Base-by-base conservation (phyloP, 2,888 invertebrate genomes). In the Zhengitettix transpicula region DNA sequence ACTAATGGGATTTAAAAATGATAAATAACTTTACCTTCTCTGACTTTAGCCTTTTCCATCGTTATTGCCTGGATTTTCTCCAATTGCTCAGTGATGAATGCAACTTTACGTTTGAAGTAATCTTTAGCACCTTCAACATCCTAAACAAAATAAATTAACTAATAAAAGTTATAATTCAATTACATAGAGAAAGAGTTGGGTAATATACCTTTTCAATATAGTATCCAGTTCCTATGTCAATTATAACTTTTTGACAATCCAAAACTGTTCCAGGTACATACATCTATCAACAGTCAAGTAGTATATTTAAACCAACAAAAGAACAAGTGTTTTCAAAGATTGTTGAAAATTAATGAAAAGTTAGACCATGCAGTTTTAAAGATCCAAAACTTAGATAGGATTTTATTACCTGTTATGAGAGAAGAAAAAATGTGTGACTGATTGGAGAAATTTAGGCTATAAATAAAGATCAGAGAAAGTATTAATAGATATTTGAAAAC, bases 191-290 rank as follows among this genome's bases (percentile, higher is more conserved):
- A 10, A 42, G 44, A 11, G 16, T n/a, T 51, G 16, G 16, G 16
- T 51, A 44, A 67, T 68, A 70, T 72, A 90, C 91, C 81, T 94
- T 94, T 74, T 96, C 89, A 17, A 89, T 89, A 76, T 89, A 98
- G 73, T 98, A 98, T 64, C 97, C 95, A 58, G 98, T 97, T 57
- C 98, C 98, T 70, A 98, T 86, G 73, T 98, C 97, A 65, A 98
- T 88, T 42, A 97, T 79, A 58, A 96, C 93, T 72, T 87, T 87
- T 58, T 90, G 82, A 42, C 88, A 82, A 70, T 96, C 88, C 63
- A 83, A 80, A 61, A 98, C 78, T 67, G 83, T 83, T 2, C 97
- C 98, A 52, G 93, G 90, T 52, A 98, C 95, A 76, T 97, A 99
- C 89, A 98, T 94, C 78, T 84, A 65, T 59, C 41, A 52, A 15